Base-by-base conservation (phyloP, 2,888 invertebrate genomes). In the Lysandra coridon region DNA sequence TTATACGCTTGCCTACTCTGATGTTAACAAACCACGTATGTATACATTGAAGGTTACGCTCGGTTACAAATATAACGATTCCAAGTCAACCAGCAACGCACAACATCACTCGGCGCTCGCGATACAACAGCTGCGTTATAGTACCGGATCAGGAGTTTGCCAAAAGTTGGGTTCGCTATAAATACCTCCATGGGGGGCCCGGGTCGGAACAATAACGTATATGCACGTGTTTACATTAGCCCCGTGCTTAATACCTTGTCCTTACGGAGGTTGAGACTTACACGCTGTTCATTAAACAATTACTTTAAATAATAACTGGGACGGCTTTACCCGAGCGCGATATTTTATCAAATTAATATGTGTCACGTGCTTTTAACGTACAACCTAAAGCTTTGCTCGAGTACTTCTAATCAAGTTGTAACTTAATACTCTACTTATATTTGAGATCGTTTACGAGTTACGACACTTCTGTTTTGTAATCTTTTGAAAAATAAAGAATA, bases 251-350 rank as follows among this genome's bases (percentile, higher is more conserved):
- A 93, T 93, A 90, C 94, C 92, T 91, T 92, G 91, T 90, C 91
- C 91, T 90, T 89, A 93, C 92, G 92, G 17, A 57, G 92, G 93
- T 93, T 91, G 91, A 91, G 90, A 89, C 91, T 89, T 87, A 92
- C 92, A 92, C 88, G 87, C 87, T 92, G 93, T 92, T 94, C 92
- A 93, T 94, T 94, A 93, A 93, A 93, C 93, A 94, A 94, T 94
- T 93, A 94, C 93, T 92, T 91, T 91, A 90, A 92, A 92, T 93
- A 92, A 93, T 92, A 93, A 93, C 93, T 57, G 57, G 76, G 53
- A 75, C 49, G 23, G 75, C 57, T 57, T 76, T 53, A 53, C 53
- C 76, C 53, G 23, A 64, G 64, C 30, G 30, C 64, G 64, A 64
- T 69, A 69, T 69, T 69, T 69, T 33, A 37, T 69, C 33, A 33